Percentiles rank a stretch among this genome's conserved stretches.
Conservation (phyloP, 2,797 vertebrate species). For the Leptoclinus maculatus region DNA sequence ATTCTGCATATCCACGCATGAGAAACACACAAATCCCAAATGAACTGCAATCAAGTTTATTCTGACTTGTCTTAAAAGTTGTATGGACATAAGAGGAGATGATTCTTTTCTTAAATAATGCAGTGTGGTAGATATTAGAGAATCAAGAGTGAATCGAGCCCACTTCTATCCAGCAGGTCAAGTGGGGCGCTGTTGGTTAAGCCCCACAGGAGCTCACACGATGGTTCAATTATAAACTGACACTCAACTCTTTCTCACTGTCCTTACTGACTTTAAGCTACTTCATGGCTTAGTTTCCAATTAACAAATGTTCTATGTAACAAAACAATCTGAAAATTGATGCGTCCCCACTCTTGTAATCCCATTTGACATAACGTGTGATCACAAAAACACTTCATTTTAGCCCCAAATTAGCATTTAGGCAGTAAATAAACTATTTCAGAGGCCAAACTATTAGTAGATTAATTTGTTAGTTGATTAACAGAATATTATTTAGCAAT, state of each 20-base stretch:
- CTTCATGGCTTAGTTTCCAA: constrained; percentile 9
- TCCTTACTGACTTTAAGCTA: constrained; percentile 31
- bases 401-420: not conserved
- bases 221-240: constrained; percentile 58
- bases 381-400: not conserved
- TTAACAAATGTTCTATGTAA: constrained; percentile 18
- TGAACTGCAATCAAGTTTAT: constrained; percentile 14
- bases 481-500: not conserved
- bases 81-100: not conserved
- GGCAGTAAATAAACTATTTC: not conserved
- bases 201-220: constrained; percentile 56
- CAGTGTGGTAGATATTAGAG: constrained; percentile 24
- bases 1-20: not conserved
- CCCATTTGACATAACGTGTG: not conserved
- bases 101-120: constrained; percentile 6
- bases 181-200: constrained; percentile 53
- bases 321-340: not conserved
- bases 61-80: constrained; percentile 5
- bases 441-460: not conserved
- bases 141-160: constrained; percentile 29
- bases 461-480: not conserved
- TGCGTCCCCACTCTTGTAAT: not conserved
- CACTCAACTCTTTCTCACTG: constrained; percentile 16
- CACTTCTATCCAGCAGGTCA: constrained; percentile 49
- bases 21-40: constrained; percentile 20